Evolutionary conservation across 2,888 invertebrate genomes (phyloP).

Genomic region (Heliconius charithonia): DNA sequence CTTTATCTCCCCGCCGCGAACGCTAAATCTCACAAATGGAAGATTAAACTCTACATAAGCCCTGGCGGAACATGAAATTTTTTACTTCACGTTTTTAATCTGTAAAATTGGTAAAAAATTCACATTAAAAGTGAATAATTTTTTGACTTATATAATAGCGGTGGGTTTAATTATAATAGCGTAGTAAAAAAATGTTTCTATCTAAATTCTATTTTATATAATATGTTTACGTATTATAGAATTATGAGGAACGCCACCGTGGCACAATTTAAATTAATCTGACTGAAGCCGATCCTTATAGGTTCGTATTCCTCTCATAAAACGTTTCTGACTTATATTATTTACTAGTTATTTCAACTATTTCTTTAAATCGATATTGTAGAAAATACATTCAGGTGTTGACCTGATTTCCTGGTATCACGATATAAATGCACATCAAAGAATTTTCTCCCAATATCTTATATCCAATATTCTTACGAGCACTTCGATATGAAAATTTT

Average conservation of each 20-base stretch:
- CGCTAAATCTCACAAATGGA: slow-evolving; percentile 41
- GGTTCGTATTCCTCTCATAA: background rate
- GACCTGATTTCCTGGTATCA: slow-evolving; percentile 34
- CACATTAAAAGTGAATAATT: slow-evolving; percentile 27
- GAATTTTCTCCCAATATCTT: slow-evolving; percentile 30
- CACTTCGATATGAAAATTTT: slow-evolving; percentile 11
- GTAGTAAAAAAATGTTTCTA: background rate
- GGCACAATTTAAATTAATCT: background rate
- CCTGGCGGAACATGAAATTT: slow-evolving; percentile 38
- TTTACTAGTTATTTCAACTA: background rate
- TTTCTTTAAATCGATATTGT: slow-evolving; percentile 1
- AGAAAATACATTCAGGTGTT: slow-evolving; percentile 19
- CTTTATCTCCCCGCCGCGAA: slow-evolving; percentile 38
- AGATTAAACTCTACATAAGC: slow-evolving; percentile 45
- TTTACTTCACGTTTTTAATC: slow-evolving; percentile 43
- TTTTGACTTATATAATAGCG: background rate
- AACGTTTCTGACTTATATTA: background rate
- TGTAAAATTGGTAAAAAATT: slow-evolving; percentile 34
- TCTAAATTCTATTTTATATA: too few relatives aligned
- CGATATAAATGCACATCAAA: slow-evolving; percentile 30
- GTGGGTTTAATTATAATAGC: background rate
- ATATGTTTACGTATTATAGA: too few relatives aligned
- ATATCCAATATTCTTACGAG: slow-evolving; percentile 30
- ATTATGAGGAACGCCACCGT: too few relatives aligned
- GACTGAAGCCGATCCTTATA: background rate